Evolutionary conservation across 1,140 invertebrate genomes (phyloP), one percentile per base, ranked within the genome.

Genomic region (Drosophila aff.): DNA sequence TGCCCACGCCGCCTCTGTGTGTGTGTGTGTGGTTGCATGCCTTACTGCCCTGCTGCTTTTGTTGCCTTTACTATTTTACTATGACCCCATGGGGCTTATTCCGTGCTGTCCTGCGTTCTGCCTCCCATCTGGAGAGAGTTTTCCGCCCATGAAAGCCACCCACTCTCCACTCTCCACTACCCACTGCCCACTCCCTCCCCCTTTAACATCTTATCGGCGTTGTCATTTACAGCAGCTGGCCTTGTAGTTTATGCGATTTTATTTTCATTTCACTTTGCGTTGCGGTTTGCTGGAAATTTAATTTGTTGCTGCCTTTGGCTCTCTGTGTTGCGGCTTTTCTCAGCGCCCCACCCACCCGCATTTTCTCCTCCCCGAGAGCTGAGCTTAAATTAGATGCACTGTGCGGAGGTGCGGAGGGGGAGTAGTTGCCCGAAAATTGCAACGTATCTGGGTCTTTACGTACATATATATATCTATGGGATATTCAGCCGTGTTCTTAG

Each of bases 211-310:
- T 79, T 82, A 82, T 80, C 63, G 66, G 53, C 76, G 59, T 68
- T 83, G 81, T 83, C 81, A 84, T 72, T 83, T 84, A 67, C 81
- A 84, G 76, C 76, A 67, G 53, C 52, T 81, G 73, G 66, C 49
- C 66, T 60, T 64, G 72, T 67, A 69, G 55, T 69, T 77, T 79
- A 77, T 87, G 83, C 68, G 80, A 86, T 71, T 82, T 83, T 89
- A 81, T 76, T 83, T 81, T 74, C 77, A 76, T 82, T 87, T 76
- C 71, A 82, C 66, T 87, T 82, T 67, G 68, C 76, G 71, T 76
- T 83, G 81, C 81, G 81, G 81, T 75, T 83, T 74, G 71, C 50
- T 79, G 69, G 52, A 82, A 83, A 80, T 83, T 79, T 64, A 83
- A 87, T 78, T 81, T 74, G 79, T 79, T 78, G 65, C 71, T 67